A percentile compares a stretch with the other conserved stretches of the same genome.
These are phyloP conservation scores for Pomatorhinus ruficollis DNA, from an alignment of 2,113 vertebrate species.

Conservation along the genomic window DNA sequence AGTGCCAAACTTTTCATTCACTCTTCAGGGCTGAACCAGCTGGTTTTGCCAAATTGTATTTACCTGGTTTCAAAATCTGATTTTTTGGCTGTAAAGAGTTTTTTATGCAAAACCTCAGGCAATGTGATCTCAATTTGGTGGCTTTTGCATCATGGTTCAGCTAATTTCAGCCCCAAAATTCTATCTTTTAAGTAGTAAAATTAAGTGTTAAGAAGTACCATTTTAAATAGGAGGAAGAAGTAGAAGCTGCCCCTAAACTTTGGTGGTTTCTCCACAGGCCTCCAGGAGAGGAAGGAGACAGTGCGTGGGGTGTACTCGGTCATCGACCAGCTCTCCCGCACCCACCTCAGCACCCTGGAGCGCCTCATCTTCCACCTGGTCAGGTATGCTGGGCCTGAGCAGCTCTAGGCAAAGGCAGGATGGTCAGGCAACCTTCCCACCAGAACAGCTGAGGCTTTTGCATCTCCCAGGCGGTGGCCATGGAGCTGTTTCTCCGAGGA, in stretches of 20 bases:
- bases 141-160: background rate
- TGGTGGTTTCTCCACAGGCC: conserved; percentile 72
- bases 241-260: background rate
- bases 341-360: conserved; percentile 92
- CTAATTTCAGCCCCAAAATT: background rate
- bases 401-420: background rate
- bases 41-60: background rate
- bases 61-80: background rate
- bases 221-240: background rate
- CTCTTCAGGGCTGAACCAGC: background rate
- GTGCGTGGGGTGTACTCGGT: conserved; percentile 91
- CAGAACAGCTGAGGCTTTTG: fast-evolving
- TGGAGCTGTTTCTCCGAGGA: background rate
- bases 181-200: background rate
- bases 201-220: background rate
- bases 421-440: background rate
- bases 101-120: background rate
- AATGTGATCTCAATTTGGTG: background rate
- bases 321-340: conserved; percentile 94
- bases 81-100: background rate
- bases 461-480: background rate
- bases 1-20: background rate
- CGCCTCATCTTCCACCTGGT: conserved; percentile 97
- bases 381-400: conserved; percentile 75
- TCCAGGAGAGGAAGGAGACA: conserved; percentile 93